phyloP scores from a whole-genome alignment of 37 sponge, comb jelly and placozoan genomes.

The Beroe ovata region DNA sequence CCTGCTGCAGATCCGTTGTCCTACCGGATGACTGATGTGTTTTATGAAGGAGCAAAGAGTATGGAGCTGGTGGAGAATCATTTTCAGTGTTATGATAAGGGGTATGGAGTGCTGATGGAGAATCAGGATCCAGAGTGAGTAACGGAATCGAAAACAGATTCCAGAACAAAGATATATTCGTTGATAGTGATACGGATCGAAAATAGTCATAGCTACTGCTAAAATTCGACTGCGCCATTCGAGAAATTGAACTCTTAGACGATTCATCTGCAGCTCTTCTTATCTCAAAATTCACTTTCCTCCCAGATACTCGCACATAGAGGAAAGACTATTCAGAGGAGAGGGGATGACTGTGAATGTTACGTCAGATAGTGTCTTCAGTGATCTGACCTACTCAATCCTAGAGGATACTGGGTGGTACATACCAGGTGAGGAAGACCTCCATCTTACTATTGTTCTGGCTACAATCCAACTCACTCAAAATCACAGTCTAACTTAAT shows the following conservation, averaged over 20 bases:
- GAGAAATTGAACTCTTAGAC: too few relatives aligned
- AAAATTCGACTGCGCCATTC: too few relatives aligned
- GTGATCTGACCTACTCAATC: background rate
- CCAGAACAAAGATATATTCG: too few relatives aligned
- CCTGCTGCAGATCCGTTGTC: too few relatives aligned
- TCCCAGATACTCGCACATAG: conserved; percentile 8
- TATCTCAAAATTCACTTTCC: too few relatives aligned
- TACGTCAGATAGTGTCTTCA: background rate
- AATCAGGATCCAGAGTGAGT: conserved; percentile 46
- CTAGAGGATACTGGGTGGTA: conserved; percentile 66
- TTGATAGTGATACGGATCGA: too few relatives aligned
- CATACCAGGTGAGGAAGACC: conserved; percentile 47
- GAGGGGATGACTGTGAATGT: conserved; percentile 30
- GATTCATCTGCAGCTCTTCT: too few relatives aligned
- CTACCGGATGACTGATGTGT: background rate
- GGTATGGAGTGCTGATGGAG: conserved; percentile 40
- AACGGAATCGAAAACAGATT: too few relatives aligned
- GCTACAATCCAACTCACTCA: too few relatives aligned
- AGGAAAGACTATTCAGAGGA: conserved; percentile 28
- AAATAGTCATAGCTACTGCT: too few relatives aligned
- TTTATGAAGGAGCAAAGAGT: background rate
- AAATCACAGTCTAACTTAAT: too few relatives aligned
- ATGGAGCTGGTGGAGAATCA: background rate
- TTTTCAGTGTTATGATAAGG: conserved; percentile 27
- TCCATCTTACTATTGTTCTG: too few relatives aligned